Percentiles rank a stretch among this genome's conserved stretches.
These are phyloP conservation scores for Orchestes rusci DNA, from an alignment of 2,888 invertebrate species.

Conservation along the genomic window DNA sequence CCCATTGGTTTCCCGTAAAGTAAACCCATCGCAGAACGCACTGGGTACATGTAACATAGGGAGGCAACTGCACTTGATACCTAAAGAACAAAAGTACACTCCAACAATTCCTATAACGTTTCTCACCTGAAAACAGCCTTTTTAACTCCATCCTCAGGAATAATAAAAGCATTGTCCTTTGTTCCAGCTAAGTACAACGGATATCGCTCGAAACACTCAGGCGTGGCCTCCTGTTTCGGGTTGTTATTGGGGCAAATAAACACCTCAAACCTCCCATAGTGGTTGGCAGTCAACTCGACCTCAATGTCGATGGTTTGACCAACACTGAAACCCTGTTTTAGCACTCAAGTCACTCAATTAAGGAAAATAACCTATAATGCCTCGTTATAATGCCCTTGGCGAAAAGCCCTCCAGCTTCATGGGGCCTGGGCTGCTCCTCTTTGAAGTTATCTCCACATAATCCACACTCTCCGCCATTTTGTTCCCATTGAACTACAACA, in stretches of 20 bases:
- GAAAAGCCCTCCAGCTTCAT: conserved; percentile 82
- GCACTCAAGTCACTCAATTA: no score
- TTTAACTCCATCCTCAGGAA: conserved; percentile 40
- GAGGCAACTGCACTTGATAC: conserved; percentile 71
- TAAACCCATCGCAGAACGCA: conserved; percentile 93
- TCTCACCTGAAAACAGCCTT: conserved; percentile 49
- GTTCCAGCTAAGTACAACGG: conserved; percentile 70
- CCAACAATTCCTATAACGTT: not conserved
- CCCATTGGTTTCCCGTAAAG: conserved; percentile 92
- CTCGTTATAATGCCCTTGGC: conserved; percentile 79
- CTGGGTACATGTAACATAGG: conserved; percentile 78
- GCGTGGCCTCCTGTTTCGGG: conserved; percentile 66
- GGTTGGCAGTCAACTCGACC: conserved; percentile 84
- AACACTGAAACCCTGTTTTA: no score
- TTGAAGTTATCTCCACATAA: conserved; percentile 84
- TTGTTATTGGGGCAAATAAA: conserved; percentile 82
- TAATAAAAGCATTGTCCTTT: conserved; percentile 45
- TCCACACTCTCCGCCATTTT: conserved; percentile 80
- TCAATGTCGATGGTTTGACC: conserved; percentile 85
- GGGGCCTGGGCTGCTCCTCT: conserved; percentile 64
- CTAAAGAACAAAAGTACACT: conserved; percentile 35
- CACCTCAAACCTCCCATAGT: conserved; percentile 80
- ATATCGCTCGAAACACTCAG: conserved; percentile 77
- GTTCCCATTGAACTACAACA: conserved; percentile 73
- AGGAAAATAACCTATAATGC: conserved; percentile 58